A percentile compares a stretch with the other conserved stretches of the same genome.
Evolutionary conservation across 2,888 invertebrate genomes (phyloP).

Genomic region (Ectemnius continuus): DNA sequence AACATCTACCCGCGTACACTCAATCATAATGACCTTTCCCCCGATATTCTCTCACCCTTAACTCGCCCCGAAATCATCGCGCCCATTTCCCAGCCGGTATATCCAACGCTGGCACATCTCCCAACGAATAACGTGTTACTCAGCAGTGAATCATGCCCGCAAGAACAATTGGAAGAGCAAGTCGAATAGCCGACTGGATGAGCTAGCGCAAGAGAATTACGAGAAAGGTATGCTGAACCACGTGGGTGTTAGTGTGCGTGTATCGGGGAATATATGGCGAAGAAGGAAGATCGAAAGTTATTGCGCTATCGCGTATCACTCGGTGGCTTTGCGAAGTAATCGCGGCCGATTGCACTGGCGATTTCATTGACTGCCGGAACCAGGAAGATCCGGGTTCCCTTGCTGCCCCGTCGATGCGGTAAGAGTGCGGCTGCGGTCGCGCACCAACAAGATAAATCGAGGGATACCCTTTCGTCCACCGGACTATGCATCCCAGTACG

Average conservation of each 20-base stretch:
- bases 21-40: slow-evolving; percentile 29
- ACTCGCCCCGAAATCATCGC: slow-evolving; percentile 25
- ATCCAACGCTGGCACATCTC: slow-evolving; percentile 20
- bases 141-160: slow-evolving; percentile 20
- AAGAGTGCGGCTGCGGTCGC: slow-evolving; percentile 9
- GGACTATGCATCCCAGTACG: slow-evolving; percentile 13
- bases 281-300: slow-evolving; percentile 1
- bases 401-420: slow-evolving; percentile 31
- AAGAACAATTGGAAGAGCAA: neutral
- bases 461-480: slow-evolving; percentile 27
- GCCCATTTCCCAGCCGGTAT: slow-evolving; percentile 26
- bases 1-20: slow-evolving; percentile 15
- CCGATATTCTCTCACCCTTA: slow-evolving; percentile 3
- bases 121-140: slow-evolving; percentile 11
- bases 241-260: neutral
- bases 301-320: neutral
- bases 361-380: slow-evolving; percentile 27
- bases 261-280: neutral
- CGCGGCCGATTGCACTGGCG: neutral
- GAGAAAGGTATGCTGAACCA: too few species aligned
- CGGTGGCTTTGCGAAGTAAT: neutral
- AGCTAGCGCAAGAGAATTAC: neutral
- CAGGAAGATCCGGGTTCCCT: slow-evolving; percentile 20
- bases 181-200: neutral
- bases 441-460: slow-evolving; percentile 36